A percentile compares a stretch with the other conserved stretches of the same genome.
Conservation (phyloP, 2,888 invertebrate genomes). For the Rosalia funebris region DNA sequence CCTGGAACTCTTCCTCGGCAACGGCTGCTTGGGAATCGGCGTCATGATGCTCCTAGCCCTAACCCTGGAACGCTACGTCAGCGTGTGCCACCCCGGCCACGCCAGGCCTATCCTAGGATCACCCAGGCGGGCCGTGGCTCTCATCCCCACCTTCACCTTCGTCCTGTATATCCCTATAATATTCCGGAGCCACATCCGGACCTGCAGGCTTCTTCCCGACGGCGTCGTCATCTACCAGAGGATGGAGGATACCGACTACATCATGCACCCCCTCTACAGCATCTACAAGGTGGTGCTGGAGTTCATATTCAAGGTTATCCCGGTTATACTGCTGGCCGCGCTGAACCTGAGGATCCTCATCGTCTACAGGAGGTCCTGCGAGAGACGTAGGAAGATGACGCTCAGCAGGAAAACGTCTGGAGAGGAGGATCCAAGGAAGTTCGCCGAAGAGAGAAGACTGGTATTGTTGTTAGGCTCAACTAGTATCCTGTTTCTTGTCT, state of each 20-base stretch:
- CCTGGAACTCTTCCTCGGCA: slow-evolving; percentile 76
- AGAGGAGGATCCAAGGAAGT: slow-evolving; percentile 73
- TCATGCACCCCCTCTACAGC: slow-evolving; percentile 59
- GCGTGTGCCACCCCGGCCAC: slow-evolving; percentile 78
- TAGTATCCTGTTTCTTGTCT: slow-evolving; percentile 74
- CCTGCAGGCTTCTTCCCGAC: slow-evolving; percentile 59
- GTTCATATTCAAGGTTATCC: slow-evolving; percentile 70
- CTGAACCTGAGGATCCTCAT: slow-evolving; percentile 75
- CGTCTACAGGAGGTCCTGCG: slow-evolving; percentile 73
- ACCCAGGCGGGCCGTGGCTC: slow-evolving; percentile 72
- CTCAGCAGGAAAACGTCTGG: slow-evolving; percentile 68
- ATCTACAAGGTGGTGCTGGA: slow-evolving; percentile 73
- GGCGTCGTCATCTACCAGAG: slow-evolving; percentile 70
- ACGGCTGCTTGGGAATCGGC: slow-evolving; percentile 78
- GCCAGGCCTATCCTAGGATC: slow-evolving; percentile 71
- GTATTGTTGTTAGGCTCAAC: slow-evolving; percentile 74
- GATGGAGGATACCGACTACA: slow-evolving; percentile 56
- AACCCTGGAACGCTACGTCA: slow-evolving; percentile 79
- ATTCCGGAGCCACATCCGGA: slow-evolving; percentile 71
- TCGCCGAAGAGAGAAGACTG: slow-evolving; percentile 74
- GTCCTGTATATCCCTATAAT: slow-evolving; percentile 76
- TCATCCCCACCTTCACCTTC: slow-evolving; percentile 74
- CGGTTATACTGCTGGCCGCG: slow-evolving; percentile 73
- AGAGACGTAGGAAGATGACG: slow-evolving; percentile 73
- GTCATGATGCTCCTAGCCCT: slow-evolving; percentile 80